Percentiles rank a stretch among this genome's conserved stretches.
Evolutionary conservation across 2,888 invertebrate genomes (phyloP).

Genomic region (Mimachlamys varia): DNA sequence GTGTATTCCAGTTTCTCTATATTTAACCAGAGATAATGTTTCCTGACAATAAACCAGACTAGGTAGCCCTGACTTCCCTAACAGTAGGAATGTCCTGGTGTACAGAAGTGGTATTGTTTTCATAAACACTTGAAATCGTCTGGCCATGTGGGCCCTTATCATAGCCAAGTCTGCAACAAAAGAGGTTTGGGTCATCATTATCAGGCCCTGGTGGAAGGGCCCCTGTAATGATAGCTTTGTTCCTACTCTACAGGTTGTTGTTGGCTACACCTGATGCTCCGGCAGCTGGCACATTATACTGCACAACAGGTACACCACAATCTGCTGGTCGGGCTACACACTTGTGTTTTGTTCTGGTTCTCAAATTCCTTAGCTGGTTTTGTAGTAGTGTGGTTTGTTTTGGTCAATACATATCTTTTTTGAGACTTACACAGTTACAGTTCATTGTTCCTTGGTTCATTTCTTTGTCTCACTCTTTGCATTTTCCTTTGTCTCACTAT

Average conservation of each 20-base stretch:
- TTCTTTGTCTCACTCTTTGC: too few species aligned
- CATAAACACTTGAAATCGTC: neutral
- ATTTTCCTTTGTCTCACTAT: too few species aligned
- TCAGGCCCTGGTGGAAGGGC: neutral
- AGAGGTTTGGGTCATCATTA: neutral
- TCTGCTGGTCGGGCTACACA: neutral
- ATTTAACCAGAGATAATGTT: neutral
- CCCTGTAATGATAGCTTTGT: slow-evolving; percentile 12
- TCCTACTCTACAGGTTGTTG: slow-evolving; percentile 1
- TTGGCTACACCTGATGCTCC: neutral
- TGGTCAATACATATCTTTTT: too few species aligned
- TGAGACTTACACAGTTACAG: too few species aligned
- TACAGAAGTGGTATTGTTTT: neutral
- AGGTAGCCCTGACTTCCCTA: neutral
- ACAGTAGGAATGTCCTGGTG: neutral
- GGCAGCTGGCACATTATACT: slow-evolving; percentile 18
- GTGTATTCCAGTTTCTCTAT: neutral
- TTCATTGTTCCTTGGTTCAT: too few species aligned
- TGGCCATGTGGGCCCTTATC: slow-evolving; percentile 26
- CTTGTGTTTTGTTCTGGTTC: neutral
- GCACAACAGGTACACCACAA: neutral
- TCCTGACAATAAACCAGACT: neutral
- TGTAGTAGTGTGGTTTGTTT: too few species aligned
- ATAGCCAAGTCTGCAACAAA: slow-evolving; percentile 4
- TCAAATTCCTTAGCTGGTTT: neutral